Evolutionary conservation across 2,888 invertebrate species (phyloP).

Genomic region (Hirtodrosophila alboralis): DNA sequence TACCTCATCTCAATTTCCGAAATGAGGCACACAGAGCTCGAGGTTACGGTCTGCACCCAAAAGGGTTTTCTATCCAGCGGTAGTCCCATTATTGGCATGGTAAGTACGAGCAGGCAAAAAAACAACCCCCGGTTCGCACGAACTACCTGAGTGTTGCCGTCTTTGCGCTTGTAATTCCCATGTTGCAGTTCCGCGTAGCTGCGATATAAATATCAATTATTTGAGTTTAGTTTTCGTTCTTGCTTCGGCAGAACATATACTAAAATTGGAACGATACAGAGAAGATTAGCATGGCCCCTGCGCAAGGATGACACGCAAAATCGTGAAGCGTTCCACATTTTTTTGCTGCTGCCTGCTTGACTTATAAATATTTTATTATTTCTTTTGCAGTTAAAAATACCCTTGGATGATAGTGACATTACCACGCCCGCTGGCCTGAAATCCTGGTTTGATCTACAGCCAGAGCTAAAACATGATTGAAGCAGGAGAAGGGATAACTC

Average conservation of each 20-base stretch:
- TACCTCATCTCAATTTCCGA: constrained; percentile 93
- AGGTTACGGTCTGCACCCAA: constrained; percentile 95
- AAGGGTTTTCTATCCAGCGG: constrained; percentile 92
- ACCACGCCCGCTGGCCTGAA: constrained; percentile 79
- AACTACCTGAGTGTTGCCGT: neutral
- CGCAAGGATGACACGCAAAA: constrained; percentile 97
- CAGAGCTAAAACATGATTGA: constrained; percentile 89
- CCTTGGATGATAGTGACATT: constrained; percentile 81
- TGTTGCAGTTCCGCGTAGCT: constrained; percentile 7
- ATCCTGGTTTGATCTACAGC: constrained; percentile 82
- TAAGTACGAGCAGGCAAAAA: constrained; percentile 81
- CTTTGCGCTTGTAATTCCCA: constrained; percentile 57
- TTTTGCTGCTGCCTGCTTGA: constrained; percentile 26
- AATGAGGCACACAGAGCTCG: constrained; percentile 90
- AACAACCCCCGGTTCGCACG: constrained; percentile 1
- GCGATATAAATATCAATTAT: constrained; percentile 30
- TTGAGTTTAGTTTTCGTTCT: constrained; percentile 84
- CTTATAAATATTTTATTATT: neutral
- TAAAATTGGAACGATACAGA: constrained; percentile 97
- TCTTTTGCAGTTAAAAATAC: constrained; percentile 75
- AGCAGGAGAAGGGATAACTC: constrained; percentile 78
- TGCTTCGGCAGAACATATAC: constrained; percentile 92
- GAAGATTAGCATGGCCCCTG: constrained; percentile 97
- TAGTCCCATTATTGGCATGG: constrained; percentile 93
- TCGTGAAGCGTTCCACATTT: constrained; percentile 90